Conservation (phyloP, 1,140 invertebrate genomes). For the Condylostylus longicornis region DNA sequence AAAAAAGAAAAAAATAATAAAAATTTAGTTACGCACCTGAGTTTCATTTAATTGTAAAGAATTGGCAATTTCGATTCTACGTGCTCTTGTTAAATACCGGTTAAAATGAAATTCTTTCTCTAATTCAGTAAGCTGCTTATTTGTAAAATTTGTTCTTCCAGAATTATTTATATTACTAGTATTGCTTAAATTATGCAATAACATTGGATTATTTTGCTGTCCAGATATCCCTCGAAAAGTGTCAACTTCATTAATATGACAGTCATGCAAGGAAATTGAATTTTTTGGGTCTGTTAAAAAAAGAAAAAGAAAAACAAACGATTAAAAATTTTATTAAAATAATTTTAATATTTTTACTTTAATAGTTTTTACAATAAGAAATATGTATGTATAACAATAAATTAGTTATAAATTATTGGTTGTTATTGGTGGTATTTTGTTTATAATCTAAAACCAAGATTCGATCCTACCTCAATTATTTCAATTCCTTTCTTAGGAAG, state of each 20-base stretch:
- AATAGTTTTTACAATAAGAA: too few species aligned
- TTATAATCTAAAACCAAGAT: too few species aligned
- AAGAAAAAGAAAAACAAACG: too few species aligned
- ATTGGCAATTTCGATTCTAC: slow-evolving; percentile 94
- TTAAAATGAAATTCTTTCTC: slow-evolving; percentile 99
- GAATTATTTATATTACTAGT: slow-evolving; percentile 68
- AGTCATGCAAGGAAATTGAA: slow-evolving; percentile 35
- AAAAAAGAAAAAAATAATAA: background rate
- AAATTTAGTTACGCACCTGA: slow-evolving; percentile 40
- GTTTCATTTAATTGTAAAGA: slow-evolving; percentile 94
- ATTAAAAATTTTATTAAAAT: too few species aligned
- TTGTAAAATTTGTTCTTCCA: slow-evolving; percentile 94
- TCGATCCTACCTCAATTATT: too few species aligned
- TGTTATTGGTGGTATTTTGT: too few species aligned
- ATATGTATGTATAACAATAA: too few species aligned
- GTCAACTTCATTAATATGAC: slow-evolving; percentile 28
- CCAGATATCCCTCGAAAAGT: slow-evolving; percentile 27
- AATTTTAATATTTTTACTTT: too few species aligned
- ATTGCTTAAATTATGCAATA: slow-evolving; percentile 16
- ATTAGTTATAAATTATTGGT: too few species aligned
- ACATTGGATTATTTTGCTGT: slow-evolving; percentile 34
- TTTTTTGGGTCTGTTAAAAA: slow-evolving; percentile 59
- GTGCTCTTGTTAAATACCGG: slow-evolving; percentile 91
- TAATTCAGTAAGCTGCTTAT: slow-evolving; percentile 95
- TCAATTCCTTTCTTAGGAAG: too few species aligned